phyloP scores from a whole-genome alignment of 2,113 vertebrate genomes.

The Canis aureus region DNA sequence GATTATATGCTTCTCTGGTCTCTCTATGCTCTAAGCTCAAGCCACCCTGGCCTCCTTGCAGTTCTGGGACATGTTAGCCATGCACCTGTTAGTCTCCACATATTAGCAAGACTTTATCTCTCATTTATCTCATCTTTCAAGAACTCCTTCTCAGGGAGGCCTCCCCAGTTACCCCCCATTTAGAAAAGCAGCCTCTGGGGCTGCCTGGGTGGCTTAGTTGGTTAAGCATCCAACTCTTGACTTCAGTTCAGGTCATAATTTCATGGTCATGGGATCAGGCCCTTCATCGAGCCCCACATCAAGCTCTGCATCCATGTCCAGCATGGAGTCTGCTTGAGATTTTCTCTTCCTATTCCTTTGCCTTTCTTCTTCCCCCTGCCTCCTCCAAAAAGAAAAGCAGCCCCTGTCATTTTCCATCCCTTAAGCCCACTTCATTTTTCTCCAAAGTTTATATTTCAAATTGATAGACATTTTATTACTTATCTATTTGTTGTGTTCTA shows the following conservation, averaged over 20 bases:
- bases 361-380: neutral
- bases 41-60: neutral
- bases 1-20: neutral
- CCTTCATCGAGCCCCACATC: neutral
- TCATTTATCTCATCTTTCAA: neutral
- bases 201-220: neutral
- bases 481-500: neutral
- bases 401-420: neutral
- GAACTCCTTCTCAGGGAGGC: neutral
- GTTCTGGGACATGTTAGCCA: neutral
- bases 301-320: neutral
- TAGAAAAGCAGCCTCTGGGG: neutral
- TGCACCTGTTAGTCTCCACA: too few species aligned
- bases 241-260: neutral
- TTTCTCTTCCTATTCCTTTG: neutral
- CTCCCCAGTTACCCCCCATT: neutral
- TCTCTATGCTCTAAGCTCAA: neutral
- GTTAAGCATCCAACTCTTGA: neutral
- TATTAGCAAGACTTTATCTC: neutral
- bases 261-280: neutral
- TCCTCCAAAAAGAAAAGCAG: neutral
- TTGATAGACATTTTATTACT: neutral
- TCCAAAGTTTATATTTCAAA: neutral
- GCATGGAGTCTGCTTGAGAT: neutral
- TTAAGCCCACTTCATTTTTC: neutral